A percentile compares a stretch with the other conserved stretches of the same genome.
Conservation (phyloP, 2,113 vertebrate species). For the Pseudorhombus dupliciocellatus region DNA sequence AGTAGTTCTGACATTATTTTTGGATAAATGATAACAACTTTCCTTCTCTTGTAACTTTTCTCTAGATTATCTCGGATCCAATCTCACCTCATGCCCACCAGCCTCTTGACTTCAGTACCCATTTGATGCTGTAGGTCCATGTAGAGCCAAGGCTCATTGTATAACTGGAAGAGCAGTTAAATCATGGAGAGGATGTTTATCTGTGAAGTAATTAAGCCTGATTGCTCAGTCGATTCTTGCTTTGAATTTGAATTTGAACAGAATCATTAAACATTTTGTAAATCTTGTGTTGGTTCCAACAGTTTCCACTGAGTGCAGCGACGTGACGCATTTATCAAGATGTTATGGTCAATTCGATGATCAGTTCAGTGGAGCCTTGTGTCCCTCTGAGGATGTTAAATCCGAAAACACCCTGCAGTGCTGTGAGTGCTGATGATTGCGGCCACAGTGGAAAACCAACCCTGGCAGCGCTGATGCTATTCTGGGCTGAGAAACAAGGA, state of each 20-base stretch:
- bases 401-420: not conserved
- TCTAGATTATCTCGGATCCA: too few relatives aligned
- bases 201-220: not conserved
- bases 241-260: not conserved
- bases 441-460: not conserved
- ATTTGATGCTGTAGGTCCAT: too few relatives aligned
- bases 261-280: constrained; percentile 2
- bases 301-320: too few relatives aligned
- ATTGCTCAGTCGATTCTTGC: not conserved
- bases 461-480: not conserved
- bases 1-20: too few relatives aligned
- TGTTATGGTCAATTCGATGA: too few relatives aligned
- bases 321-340: too few relatives aligned
- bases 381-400: not conserved
- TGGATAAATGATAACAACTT: too few relatives aligned
- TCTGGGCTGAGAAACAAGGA: not conserved
- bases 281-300: too few relatives aligned
- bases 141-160: not conserved
- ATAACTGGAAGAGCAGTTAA: not conserved
- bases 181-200: not conserved
- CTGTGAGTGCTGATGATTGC: not conserved
- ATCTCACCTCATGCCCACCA: too few relatives aligned
- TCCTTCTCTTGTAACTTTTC: too few relatives aligned
- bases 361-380: too few relatives aligned
- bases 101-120: too few relatives aligned